Evolutionary conservation across 2,888 invertebrate species (phyloP), one percentile per base, ranked within the genome.

Genomic region (Acronicta leporina): DNA sequence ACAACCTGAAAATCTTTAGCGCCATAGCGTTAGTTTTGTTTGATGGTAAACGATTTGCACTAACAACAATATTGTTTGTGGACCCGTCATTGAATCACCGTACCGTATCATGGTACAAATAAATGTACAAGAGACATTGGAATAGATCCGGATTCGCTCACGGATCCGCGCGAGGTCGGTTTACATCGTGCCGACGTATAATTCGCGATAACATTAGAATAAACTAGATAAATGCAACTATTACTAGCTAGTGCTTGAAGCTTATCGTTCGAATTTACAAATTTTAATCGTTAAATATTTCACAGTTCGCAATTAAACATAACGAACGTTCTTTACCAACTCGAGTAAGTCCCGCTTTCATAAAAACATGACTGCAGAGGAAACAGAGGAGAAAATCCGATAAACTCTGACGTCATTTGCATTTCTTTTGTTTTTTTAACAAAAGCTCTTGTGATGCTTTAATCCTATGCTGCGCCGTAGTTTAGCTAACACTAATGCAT

Each of bases 131-230:
- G 62, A 73, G 74, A 72, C 71, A 79, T 63, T 77, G 55, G 57
- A 65, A 61, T 46, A 73, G 79, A 83, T 81, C 84, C 82, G 83
- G 82, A 80, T 75, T 76, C 68, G 77, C 71, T 85, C 73, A 82
- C 84, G 86, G 86, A 87, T 83, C 80, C 80, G 60, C 48, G 42
- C 86, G 84, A 87, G 87, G 87, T 83, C 85, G 81, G 63, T 74
- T 73, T 68, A 59, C 62, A 64, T 79, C 77, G 80, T 75, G 79
- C 73, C 58, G 58, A 67, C 58, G 63, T 69, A 69, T 75, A 73
- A 79, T 73, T 73, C 63, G 74, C 67, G 73, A 80, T 79, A 73
- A 74, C 69, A 68, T 72, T 69, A 68, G 51, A 62, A 71, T 72
- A 69, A 73, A 68, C 59, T 60, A 73, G 69, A 75, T 75, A 72